Evolutionary conservation across 2,888 invertebrate genomes (phyloP).

Genomic region (Dione juno): DNA sequence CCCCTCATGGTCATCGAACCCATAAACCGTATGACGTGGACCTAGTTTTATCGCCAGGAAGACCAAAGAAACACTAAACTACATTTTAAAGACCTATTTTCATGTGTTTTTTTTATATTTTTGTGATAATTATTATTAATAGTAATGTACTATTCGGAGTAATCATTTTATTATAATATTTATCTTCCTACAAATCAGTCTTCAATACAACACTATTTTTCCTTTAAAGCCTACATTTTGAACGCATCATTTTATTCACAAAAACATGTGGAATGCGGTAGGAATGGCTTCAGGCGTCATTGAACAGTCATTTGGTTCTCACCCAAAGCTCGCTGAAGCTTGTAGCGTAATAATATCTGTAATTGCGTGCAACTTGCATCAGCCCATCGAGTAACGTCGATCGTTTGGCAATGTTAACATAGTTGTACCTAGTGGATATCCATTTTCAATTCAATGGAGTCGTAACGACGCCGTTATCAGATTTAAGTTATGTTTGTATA

Average conservation of each 20-base stretch:
- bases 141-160: too few relatives aligned
- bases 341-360: constrained; percentile 47
- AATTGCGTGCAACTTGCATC: constrained; percentile 45
- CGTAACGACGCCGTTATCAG: not conserved
- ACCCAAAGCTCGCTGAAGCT: constrained; percentile 47
- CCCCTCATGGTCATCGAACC: too few relatives aligned
- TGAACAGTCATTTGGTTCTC: constrained; percentile 49
- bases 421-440: constrained; percentile 30
- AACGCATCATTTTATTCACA: constrained; percentile 41
- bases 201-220: too few relatives aligned
- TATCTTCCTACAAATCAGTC: too few relatives aligned
- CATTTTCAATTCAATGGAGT: constrained; percentile 30
- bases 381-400: constrained; percentile 41
- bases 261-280: constrained; percentile 44
- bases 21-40: too few relatives aligned
- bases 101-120: too few relatives aligned
- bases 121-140: too few relatives aligned
- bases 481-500: not conserved
- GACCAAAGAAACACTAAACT: too few relatives aligned
- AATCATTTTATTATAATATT: too few relatives aligned
- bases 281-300: constrained; percentile 42
- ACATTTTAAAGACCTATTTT: too few relatives aligned
- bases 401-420: constrained; percentile 37
- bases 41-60: too few relatives aligned
- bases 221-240: constrained; percentile 8